Percentiles rank a stretch among this genome's conserved stretches.
phyloP scores from a whole-genome alignment of 2,888 invertebrate genomes.

The Tinea pellionella region DNA sequence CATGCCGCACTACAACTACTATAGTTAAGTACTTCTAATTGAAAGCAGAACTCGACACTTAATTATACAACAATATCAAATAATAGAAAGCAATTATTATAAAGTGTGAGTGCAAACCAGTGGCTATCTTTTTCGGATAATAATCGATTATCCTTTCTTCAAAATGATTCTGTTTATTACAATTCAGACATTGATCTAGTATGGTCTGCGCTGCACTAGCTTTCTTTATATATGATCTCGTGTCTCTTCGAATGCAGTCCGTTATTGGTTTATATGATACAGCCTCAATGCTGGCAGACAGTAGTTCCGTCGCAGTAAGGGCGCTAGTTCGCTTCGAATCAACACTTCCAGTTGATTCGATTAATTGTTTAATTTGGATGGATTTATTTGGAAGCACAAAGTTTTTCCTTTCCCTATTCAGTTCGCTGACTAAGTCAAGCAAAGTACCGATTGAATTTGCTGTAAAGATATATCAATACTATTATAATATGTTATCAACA shows the following conservation, averaged over 20 bases:
- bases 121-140: constrained; percentile 48
- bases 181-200: constrained; percentile 55
- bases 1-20: neutral
- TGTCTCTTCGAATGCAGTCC: neutral
- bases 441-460: constrained; percentile 7
- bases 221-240: constrained; percentile 19
- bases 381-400: neutral
- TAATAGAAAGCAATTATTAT: neutral
- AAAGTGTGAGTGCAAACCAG: constrained; percentile 34
- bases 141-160: constrained; percentile 61
- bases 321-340: neutral
- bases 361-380: neutral
- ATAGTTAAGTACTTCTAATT: neutral
- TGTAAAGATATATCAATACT: neutral
- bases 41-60: neutral
- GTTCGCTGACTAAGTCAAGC: neutral
- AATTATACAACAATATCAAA: neutral
- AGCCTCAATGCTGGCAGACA: constrained; percentile 51
- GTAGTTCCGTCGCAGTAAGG: constrained; percentile 48
- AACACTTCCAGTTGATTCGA: constrained; percentile 13
- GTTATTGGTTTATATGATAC: neutral
- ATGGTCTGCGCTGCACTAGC: constrained; percentile 58
- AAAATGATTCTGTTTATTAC: constrained; percentile 41
- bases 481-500: neutral
- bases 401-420: neutral